Base-by-base conservation (phyloP, 1,140 invertebrate species). In the Protaetia brevitarsis region DNA sequence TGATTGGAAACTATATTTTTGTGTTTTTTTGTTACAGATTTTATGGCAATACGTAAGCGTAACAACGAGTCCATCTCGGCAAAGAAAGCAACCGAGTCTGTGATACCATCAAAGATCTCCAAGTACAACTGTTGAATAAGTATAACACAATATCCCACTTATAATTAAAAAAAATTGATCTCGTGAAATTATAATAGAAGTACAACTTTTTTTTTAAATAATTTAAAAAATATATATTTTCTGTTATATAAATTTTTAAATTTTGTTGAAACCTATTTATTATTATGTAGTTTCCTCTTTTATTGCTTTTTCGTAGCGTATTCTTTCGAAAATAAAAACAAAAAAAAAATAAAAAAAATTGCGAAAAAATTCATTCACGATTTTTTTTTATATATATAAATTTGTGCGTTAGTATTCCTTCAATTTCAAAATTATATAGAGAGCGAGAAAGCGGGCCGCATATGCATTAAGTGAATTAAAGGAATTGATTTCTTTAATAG, bases 171-270 rank as follows among this genome's bases (percentile, higher is more conserved):
- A 23, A 23, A 21, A 51, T 23, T 51, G 41, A 51, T 51, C 41
- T 51, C 41, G 41, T 51, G 41, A 51, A 51, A 26, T 51, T 51
- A 23, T 19, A 19, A 51, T 19, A 1, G 41, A 23, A 51, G 41
- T 51, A 51, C 41, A 51, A 51, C 19, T 51, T 23, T 51, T 51
- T 51, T 26, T 51, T 23, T 10, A 51, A 51, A 23, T 51, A 51
- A 51, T 51, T 51, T 51, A 51, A 51, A 41, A 41, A 10, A 51
- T 51, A 51, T 45, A 45, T 51, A 51, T 51, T 19, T 23, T 51
- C 26, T 51, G 41, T 51, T 51, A 51, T 51, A 23, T 51, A 51
- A 51, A 51, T 51, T 51, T 51, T 51, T 51, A 51, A 51, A 51
- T 51, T 51, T 51, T 51, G 41, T 51, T 51, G 19, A 51, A 23